Base-by-base conservation (phyloP, 1,140 invertebrate species). In the Stratiolaelaps scimitus region DNA sequence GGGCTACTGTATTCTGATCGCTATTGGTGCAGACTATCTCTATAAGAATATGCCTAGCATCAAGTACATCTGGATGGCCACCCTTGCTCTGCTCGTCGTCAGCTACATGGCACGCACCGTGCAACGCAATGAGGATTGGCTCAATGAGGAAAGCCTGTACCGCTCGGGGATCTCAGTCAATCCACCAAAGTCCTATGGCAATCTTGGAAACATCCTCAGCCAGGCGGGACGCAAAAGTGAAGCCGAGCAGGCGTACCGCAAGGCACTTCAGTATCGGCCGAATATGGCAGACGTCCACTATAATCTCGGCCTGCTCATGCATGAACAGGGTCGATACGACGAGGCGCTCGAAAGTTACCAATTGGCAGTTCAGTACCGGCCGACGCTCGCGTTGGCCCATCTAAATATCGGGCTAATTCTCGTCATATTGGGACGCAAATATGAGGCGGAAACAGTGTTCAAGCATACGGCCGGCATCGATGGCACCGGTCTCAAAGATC, bases 251-350 rank as follows among this genome's bases (percentile, higher is more conserved):
- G 88, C 88, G 28, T 90, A 90, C 74, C 82, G 85, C 73, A 84
- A 84, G 75, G 91, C 91, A 48, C 82, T 95, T 26, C 81, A 82
- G 66, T 84, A 88, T 80, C 82, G 90, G 76, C 84, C 87, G 68
- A 94, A 93, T 77, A 94, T 94, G 90, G 91, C 91, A 66, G 91
- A 95, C 75, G 89, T 93, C 56, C 90, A 93, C 80, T 94, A 93
- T 76, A 95, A 94, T 79, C 79, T 97, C 73, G 92, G 92, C 66
- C 88, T 94, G 72, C 79, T 96, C 71, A 83, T 91, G 70, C 92
- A 95, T 79, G 87, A 90, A 70, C 85, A 89, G 78, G 85, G 85
- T 72, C 81, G 89, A 71, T 86, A 86, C 73, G 82, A 88, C 70
- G 88, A 92, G 74, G 91, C 92, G 48, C 85, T 96, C 69, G 81